These are phyloP conservation scores for Trilocha varians DNA, from an alignment of 2,888 invertebrate species.

Conservation along the genomic window DNA sequence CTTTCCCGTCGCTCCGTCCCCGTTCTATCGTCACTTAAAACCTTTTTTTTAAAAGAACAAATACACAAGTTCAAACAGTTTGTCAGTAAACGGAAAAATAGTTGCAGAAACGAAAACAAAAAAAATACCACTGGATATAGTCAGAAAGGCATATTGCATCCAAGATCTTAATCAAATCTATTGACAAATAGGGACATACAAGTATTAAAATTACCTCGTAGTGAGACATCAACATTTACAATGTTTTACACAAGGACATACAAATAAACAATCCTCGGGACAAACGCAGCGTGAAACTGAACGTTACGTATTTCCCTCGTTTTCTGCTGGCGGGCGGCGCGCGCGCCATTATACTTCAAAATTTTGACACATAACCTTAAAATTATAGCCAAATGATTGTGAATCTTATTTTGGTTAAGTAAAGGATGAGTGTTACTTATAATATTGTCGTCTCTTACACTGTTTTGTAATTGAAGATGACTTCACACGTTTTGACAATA, in stretches of 20 bases:
- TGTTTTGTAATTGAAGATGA: slow-evolving; percentile 20
- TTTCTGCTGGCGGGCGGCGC: slow-evolving; percentile 42
- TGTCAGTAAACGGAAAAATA: too few relatives aligned
- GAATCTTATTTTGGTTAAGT: slow-evolving; percentile 9
- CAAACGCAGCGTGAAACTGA: slow-evolving; percentile 55
- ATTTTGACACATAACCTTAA: slow-evolving; percentile 46
- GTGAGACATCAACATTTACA: slow-evolving; percentile 29
- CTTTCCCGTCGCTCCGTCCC: too few relatives aligned
- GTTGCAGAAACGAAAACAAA: too few relatives aligned
- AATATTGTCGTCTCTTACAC: slow-evolving; percentile 6
- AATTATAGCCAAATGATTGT: slow-evolving; percentile 13
- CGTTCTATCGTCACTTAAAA: too few relatives aligned
- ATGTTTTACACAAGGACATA: slow-evolving; percentile 29
- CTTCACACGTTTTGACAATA: slow-evolving; percentile 31
- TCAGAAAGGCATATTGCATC: too few relatives aligned
- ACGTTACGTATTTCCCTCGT: slow-evolving; percentile 50
- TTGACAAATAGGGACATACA: neutral
- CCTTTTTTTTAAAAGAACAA: too few relatives aligned
- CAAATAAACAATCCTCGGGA: slow-evolving; percentile 47
- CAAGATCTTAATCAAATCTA: too few relatives aligned
- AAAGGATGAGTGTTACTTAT: slow-evolving; percentile 16
- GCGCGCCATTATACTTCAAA: slow-evolving; percentile 36
- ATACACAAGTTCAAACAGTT: too few relatives aligned
- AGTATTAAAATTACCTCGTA: slow-evolving; percentile 10
- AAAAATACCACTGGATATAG: too few relatives aligned